A percentile compares a stretch with the other conserved stretches of the same genome.
Conservation (phyloP, 2,113 vertebrate species). For the Clinocottus analis region DNA sequence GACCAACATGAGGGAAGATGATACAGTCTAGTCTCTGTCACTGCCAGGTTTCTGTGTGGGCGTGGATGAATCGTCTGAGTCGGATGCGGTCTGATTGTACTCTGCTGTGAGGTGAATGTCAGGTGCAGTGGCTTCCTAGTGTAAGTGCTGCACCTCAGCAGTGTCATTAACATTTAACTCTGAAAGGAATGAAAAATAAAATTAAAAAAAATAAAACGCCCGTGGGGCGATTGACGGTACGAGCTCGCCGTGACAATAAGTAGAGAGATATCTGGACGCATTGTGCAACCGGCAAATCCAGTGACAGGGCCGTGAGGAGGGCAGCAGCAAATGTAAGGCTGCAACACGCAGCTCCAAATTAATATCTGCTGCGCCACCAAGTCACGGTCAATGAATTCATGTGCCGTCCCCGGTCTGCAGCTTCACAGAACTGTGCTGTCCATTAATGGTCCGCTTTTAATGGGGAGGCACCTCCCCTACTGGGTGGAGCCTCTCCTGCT, state of each 20-base stretch:
- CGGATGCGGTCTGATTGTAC: constrained; percentile 48
- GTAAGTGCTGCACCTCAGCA: constrained; percentile 42
- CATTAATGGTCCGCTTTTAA: constrained; percentile 7
- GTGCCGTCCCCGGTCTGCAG: neutral
- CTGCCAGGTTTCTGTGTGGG: constrained; percentile 24
- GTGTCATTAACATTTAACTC: constrained; percentile 67
- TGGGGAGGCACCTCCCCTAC: constrained; percentile 20
- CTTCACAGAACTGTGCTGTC: constrained; percentile 3
- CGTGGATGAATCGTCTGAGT: constrained; percentile 34
- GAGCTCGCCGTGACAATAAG: neutral
- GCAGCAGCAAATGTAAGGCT: constrained; percentile 11
- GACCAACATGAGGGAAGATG: constrained; percentile 2
- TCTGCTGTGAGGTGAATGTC: constrained; percentile 59
- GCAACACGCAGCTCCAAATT: constrained; percentile 4
- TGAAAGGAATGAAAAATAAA: constrained; percentile 33
- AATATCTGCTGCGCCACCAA: constrained; percentile 4
- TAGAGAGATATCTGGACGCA: constrained; percentile 31
- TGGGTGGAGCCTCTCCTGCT: neutral
- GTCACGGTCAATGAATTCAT: constrained; percentile 20
- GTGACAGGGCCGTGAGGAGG: neutral
- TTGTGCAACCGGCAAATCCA: constrained; percentile 26
- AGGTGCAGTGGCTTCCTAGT: constrained; percentile 31
- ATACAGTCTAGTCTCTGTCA: constrained; percentile 19
- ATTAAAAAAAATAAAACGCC: neutral
- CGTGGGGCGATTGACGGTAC: constrained; percentile 24